Base-by-base conservation (phyloP, 1,140 invertebrate species). In the Pseudoatta argentina region DNA sequence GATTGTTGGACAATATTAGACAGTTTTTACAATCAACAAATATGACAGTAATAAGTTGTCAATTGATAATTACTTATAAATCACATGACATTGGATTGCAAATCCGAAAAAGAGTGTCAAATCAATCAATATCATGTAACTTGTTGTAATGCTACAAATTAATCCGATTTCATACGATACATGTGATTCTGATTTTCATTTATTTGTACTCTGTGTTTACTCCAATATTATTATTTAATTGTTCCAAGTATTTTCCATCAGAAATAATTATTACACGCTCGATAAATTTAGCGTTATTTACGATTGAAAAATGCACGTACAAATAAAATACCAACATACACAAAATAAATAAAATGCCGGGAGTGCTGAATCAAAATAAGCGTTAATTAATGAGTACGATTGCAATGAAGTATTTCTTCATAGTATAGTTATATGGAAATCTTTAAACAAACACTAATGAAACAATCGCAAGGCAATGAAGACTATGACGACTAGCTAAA, bases 41-140 rank as follows among this genome's bases (percentile, higher is more conserved):
- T 27, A 34, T 3, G 18, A 30, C 12, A 21, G 2, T 66, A 78
- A 66, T 66, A 34, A 53, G 10, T 4, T 66, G 7, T 34, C 12
- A 51, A 53, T 61, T 24, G 10, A 78, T 18, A 64, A 6, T 14
- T 55, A 3, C 8, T 55, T 67, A 66, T 14, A 24, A 53, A 39
- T 55, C 48, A 79, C 7, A 14, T 79, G 66, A 79, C 21, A 21
- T 66, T 67, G 12, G 18, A 53, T 79, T 79, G 63, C 1, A n/a
- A 24, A 78, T 66, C 4, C n/a, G 8, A 16, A 79, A 79, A 18
- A 1, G 16, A 78, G 27, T 79, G 5, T 51, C 61, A 14, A 30
- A 3, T 24, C 24, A 24, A 24, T 24, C 18, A 51, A 51, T 24
- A 79, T 67, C 0, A 8, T 14, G 4, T 18, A 7, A 79, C 21